These are phyloP conservation scores for Rhegmatorhina hoffmannsi DNA, from an alignment of 2,113 vertebrate species.

Conservation along the genomic window DNA sequence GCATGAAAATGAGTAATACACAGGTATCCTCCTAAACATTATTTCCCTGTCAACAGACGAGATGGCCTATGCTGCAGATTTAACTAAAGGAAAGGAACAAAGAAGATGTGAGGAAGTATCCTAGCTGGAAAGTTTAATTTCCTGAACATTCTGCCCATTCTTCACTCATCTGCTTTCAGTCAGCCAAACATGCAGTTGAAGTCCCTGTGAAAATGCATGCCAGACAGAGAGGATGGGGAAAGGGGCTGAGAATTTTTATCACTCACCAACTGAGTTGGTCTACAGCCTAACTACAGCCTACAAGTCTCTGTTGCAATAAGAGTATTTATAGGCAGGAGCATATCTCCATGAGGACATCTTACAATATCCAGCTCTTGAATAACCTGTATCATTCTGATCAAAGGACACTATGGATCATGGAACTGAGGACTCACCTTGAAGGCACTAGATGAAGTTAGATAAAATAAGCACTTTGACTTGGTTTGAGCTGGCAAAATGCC, in stretches of 20 bases:
- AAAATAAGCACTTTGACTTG: background rate
- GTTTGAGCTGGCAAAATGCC: too few relatives aligned
- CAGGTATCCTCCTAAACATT: background rate
- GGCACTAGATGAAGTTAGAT: background rate
- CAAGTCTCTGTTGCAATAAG: background rate
- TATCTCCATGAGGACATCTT: background rate
- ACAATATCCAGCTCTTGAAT: background rate
- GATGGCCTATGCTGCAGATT: background rate
- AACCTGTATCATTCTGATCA: background rate
- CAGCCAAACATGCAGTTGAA: background rate
- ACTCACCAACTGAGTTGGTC: background rate
- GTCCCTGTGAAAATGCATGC: background rate
- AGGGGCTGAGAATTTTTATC: background rate
- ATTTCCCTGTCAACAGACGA: background rate
- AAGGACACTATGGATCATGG: background rate
- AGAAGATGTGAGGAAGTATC: background rate
- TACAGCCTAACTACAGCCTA: background rate
- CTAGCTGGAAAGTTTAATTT: background rate
- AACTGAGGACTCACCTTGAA: background rate
- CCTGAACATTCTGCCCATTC: background rate
- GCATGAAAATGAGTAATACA: slow-evolving; percentile 18
- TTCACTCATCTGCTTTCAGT: background rate
- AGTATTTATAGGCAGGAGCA: background rate
- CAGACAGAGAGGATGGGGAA: background rate
- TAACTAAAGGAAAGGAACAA: background rate